These are phyloP conservation scores for Myotis vivesi DNA, from an alignment of 2,797 vertebrate genomes.

Conservation along the genomic window DNA sequence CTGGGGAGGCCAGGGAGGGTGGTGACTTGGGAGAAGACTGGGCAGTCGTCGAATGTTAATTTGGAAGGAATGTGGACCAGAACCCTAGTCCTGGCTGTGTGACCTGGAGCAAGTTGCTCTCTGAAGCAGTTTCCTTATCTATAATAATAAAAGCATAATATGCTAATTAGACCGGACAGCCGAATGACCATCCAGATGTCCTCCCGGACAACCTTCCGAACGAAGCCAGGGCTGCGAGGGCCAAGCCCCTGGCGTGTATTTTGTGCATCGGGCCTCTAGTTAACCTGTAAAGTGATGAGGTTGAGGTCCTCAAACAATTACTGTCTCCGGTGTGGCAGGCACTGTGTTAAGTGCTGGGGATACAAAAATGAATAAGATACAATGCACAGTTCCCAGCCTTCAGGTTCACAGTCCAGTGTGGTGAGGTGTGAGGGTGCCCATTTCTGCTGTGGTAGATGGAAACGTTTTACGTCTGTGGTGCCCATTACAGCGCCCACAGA, in stretches of 20 bases:
- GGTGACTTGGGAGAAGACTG: neutral
- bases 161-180: no score
- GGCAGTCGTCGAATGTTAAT: neutral
- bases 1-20: neutral
- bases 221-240: no score
- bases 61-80: neutral
- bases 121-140: neutral
- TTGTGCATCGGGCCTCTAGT: no score
- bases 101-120: neutral
- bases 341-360: neutral
- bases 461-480: neutral
- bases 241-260: no score
- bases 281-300: neutral
- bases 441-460: neutral
- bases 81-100: neutral
- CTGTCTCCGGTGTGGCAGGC: neutral
- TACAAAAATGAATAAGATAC: neutral
- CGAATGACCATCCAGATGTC: no score
- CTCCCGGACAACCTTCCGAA: no score
- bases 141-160: no score
- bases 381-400: neutral
- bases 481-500: neutral
- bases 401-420: neutral
- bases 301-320: neutral
- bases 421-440: neutral